Conservation (phyloP, 2,888 invertebrate species). For the Drosophila lutescens region DNA sequence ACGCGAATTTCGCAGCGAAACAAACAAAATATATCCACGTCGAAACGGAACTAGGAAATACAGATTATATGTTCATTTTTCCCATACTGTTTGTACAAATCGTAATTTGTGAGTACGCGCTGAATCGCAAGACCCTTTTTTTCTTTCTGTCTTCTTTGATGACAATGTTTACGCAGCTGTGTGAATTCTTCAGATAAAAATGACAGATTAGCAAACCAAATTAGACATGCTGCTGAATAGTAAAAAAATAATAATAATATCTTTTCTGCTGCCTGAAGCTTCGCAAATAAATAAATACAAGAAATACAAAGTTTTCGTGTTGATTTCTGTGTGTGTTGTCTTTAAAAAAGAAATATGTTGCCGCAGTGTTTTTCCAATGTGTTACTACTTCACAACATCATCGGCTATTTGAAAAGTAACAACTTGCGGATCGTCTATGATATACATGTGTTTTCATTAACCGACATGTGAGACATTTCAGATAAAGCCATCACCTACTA, state of each 20-base stretch:
- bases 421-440: slow-evolving; percentile 24
- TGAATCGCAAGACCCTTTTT: slow-evolving; percentile 23
- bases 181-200: slow-evolving; percentile 39
- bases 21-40: slow-evolving; percentile 31
- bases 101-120: slow-evolving; percentile 74
- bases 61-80: slow-evolving; percentile 75
- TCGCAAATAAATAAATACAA: slow-evolving; percentile 23
- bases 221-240: slow-evolving; percentile 37
- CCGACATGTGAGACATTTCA: slow-evolving; percentile 33
- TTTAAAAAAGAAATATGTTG: slow-evolving; percentile 31
- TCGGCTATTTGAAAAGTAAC: slow-evolving; percentile 36
- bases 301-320: slow-evolving; percentile 25
- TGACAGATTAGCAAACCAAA: slow-evolving; percentile 35
- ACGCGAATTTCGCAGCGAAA: slow-evolving; percentile 71
- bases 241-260: slow-evolving; percentile 28
- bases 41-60: slow-evolving; percentile 42
- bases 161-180: slow-evolving; percentile 44
- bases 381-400: slow-evolving; percentile 38
- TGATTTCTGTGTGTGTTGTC: slow-evolving; percentile 38
- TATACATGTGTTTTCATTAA: slow-evolving; percentile 37
- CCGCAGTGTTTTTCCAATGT: slow-evolving; percentile 44
- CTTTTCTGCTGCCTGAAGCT: slow-evolving; percentile 26
- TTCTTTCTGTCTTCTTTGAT: background rate
- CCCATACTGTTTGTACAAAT: slow-evolving; percentile 74
- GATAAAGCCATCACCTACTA: slow-evolving; percentile 17